phyloP scores from a whole-genome alignment of 2,113 vertebrate species.

The Pedionomus torquatus region DNA sequence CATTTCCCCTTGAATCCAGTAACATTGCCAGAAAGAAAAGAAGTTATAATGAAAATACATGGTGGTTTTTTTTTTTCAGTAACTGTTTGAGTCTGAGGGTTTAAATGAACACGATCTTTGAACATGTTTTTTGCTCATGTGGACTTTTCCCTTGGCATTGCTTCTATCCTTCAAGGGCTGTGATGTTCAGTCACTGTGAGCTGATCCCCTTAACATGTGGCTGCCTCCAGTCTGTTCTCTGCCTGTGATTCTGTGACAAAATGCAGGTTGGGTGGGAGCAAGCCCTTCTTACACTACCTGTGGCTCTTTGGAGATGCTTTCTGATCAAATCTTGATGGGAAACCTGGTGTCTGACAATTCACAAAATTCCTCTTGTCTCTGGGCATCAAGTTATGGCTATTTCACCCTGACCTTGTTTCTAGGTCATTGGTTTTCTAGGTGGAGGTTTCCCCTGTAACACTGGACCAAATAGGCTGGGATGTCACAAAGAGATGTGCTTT shows the following conservation, averaged over 20 bases:
- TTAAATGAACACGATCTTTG: background rate
- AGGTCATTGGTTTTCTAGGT: too few species aligned
- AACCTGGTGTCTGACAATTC: background rate
- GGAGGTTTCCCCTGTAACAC: background rate
- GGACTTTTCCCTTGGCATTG: background rate
- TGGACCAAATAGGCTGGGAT: background rate
- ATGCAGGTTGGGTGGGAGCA: background rate
- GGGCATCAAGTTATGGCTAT: background rate
- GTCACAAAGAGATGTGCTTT: background rate
- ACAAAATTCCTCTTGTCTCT: background rate
- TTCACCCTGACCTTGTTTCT: background rate
- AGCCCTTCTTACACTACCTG: too few species aligned
- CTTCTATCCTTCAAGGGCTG: rapidly evolving
- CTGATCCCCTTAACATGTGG: rapidly evolving
- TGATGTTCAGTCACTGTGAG: background rate
- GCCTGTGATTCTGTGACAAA: too few species aligned
- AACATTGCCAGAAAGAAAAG: background rate
- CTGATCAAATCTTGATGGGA: background rate
- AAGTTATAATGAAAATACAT: background rate
- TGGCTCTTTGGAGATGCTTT: background rate
- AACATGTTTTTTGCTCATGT: background rate
- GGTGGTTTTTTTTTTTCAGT: background rate
- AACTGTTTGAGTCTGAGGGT: background rate
- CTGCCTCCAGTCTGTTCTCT: too few species aligned
- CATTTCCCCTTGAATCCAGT: background rate